phyloP scores from a whole-genome alignment of 1,140 invertebrate genomes.

The Mizuhopecten yessoensis region DNA sequence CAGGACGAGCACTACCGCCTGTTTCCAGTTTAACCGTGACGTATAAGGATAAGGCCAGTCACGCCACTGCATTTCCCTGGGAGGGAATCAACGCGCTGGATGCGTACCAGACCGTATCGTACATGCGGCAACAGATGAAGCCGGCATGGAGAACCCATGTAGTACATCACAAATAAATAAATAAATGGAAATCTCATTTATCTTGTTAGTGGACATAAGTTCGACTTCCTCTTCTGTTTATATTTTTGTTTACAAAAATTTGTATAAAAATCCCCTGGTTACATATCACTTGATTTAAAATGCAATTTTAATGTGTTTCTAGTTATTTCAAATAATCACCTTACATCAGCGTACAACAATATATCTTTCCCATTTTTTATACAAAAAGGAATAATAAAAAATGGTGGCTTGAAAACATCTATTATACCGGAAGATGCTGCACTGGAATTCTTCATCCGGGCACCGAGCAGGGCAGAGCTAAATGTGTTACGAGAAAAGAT shows the following conservation, averaged over 20 bases:
- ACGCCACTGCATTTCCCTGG: conserved; percentile 79
- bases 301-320: too few species aligned
- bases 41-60: conserved; percentile 74
- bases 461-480: conserved; percentile 75
- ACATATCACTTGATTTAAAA: too few species aligned
- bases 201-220: too few species aligned
- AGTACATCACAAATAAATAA: too few species aligned
- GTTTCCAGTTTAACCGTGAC: conserved; percentile 64
- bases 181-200: too few species aligned
- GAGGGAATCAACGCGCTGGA: conserved; percentile 80
- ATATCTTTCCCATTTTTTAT: too few species aligned
- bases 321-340: too few species aligned
- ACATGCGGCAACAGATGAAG: conserved; percentile 78
- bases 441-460: conserved; percentile 77
- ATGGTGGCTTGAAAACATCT: conserved; percentile 81
- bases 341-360: too few species aligned
- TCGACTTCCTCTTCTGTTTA: too few species aligned
- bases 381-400: conserved; percentile 77
- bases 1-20: not conserved
- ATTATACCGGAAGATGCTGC: conserved; percentile 82
- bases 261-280: too few species aligned
- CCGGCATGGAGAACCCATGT: conserved; percentile 72
- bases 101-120: conserved; percentile 78
- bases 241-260: too few species aligned
- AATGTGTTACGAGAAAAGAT: conserved; percentile 74